Evolutionary conservation across 2,888 invertebrate genomes (phyloP).

Genomic region (Drosophila atroscutellata): DNA sequence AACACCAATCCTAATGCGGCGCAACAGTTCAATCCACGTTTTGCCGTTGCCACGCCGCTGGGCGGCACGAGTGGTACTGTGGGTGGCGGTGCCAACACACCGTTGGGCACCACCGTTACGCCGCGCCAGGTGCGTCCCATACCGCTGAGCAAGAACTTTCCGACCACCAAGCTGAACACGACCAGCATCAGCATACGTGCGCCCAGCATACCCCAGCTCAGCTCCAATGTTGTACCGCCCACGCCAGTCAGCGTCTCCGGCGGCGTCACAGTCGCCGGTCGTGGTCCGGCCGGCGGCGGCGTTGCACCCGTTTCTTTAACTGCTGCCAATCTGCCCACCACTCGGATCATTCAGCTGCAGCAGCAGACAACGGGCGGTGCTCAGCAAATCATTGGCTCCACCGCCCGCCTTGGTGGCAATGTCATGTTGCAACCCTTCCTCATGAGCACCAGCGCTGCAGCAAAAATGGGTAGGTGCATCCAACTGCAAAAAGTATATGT

Average conservation of each 20-base stretch:
- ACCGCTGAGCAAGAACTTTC: conserved; percentile 82
- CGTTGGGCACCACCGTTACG: conserved; percentile 70
- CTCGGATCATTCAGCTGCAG: conserved; percentile 84
- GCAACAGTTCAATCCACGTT: conserved; percentile 83
- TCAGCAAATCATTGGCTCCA: conserved; percentile 83
- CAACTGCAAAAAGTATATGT: background rate
- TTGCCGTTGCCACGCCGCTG: conserved; percentile 82
- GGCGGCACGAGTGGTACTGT: conserved; percentile 33
- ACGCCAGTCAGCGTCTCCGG: conserved; percentile 68
- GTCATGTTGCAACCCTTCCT: conserved; percentile 85
- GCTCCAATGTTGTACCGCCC: conserved; percentile 68
- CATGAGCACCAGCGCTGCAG: conserved; percentile 80
- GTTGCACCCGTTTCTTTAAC: conserved; percentile 71
- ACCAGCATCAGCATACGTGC: conserved; percentile 84
- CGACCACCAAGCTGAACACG: conserved; percentile 82
- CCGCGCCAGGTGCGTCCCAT: conserved; percentile 84
- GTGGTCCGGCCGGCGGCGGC: conserved; percentile 53
- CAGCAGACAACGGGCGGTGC: conserved; percentile 81
- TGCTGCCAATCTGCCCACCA: conserved; percentile 80
- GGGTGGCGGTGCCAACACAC: conserved; percentile 56
- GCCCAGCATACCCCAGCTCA: conserved; percentile 81
- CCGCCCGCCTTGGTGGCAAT: conserved; percentile 82
- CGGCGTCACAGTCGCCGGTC: conserved; percentile 70
- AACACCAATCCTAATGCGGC: conserved; percentile 73
- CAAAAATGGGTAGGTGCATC: conserved; percentile 80